phyloP scores from a whole-genome alignment of 92 coral and sea anemone species.

The Epizoanthus ramosus region DNA sequence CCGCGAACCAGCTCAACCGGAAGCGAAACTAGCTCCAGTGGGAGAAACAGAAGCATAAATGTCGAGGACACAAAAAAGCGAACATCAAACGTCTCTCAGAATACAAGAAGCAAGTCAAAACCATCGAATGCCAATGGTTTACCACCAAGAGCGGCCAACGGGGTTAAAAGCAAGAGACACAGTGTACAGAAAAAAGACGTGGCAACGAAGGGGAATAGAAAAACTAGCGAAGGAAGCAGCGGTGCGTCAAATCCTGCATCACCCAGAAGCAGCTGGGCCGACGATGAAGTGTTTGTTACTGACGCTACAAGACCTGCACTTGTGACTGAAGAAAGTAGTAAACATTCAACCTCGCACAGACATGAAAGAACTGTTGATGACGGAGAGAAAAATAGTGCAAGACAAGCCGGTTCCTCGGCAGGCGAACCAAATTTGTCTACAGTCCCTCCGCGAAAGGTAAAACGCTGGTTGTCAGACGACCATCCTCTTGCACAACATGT shows the following conservation, averaged over 20 bases:
- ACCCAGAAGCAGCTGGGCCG: constrained; percentile 4
- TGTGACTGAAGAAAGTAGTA: not conserved
- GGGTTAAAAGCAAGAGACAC: constrained; percentile 6
- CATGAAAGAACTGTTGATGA: not conserved
- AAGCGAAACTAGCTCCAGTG: not conserved
- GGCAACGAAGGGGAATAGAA: not conserved
- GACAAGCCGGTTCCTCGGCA: not conserved
- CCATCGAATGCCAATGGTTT: not conserved
- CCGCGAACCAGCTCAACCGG: constrained; percentile 38
- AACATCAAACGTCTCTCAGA: constrained; percentile 4
- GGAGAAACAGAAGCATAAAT: not conserved
- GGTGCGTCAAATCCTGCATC: constrained; percentile 19
- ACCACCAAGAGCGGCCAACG: not conserved
- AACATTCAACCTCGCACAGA: no score
- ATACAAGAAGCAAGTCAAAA: constrained; percentile 7
- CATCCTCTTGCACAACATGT: not conserved
- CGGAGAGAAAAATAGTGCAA: not conserved
- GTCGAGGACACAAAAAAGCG: not conserved
- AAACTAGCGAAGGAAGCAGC: not conserved
- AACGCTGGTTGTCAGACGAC: constrained; percentile 11
- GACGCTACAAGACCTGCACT: not conserved
- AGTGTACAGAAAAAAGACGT: not conserved
- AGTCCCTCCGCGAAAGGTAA: not conserved
- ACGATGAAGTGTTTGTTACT: constrained; percentile 28
- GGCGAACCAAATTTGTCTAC: not conserved